These are phyloP conservation scores for Ceryle rudis DNA, from an alignment of 2,797 vertebrate species.

Conservation along the genomic window DNA sequence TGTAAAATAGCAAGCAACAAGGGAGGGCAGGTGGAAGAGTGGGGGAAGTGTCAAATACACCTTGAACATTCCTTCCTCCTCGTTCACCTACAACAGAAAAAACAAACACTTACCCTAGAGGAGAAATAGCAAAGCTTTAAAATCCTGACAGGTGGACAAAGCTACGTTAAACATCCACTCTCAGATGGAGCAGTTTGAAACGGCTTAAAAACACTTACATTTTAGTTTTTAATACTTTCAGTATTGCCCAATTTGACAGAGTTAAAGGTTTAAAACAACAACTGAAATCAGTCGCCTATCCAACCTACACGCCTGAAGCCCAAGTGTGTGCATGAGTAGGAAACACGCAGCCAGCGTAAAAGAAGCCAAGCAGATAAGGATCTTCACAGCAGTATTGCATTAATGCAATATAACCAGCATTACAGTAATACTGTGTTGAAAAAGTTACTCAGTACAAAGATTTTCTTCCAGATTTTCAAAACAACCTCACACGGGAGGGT, in stretches of 20 bases:
- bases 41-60: background rate
- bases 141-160: background rate
- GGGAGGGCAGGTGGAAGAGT: background rate
- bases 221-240: background rate
- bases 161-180: background rate
- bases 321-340: background rate
- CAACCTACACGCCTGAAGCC: background rate
- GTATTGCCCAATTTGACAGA: background rate
- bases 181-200: background rate
- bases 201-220: background rate
- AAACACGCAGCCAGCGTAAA: background rate
- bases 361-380: background rate
- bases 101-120: background rate
- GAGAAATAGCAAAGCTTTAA: background rate
- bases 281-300: background rate
- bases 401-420: background rate
- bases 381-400: background rate
- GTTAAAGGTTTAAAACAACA: background rate
- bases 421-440: background rate
- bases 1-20: background rate
- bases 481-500: background rate
- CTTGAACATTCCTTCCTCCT: background rate
- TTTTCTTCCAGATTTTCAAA: background rate
- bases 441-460: background rate
- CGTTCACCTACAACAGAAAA: background rate